Percentiles rank a stretch among this genome's conserved stretches.
phyloP scores from a whole-genome alignment of 1,140 invertebrate species.

The Leptonema lineaticorne region DNA sequence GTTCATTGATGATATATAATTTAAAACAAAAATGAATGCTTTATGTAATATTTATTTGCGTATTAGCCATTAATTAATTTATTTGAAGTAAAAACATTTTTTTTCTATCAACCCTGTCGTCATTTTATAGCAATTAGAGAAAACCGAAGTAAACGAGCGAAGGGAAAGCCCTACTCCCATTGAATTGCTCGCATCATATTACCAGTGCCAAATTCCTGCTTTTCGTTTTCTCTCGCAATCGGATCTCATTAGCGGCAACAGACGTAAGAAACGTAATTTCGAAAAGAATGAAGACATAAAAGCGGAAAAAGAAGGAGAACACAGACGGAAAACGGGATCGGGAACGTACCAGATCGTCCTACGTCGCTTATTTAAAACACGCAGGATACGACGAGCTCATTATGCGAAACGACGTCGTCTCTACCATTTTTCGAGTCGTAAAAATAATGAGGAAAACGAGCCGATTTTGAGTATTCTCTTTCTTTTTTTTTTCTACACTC shows the following conservation, averaged over 20 bases:
- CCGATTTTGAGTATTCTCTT: not conserved
- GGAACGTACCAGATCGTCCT: not conserved
- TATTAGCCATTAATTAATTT: no score
- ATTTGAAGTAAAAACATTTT: no score
- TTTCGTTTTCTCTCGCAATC: constrained; percentile 6
- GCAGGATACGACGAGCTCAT: not conserved
- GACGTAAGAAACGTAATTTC: constrained; percentile 30
- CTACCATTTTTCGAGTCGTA: not conserved
- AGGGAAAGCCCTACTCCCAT: not conserved
- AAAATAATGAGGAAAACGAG: not conserved
- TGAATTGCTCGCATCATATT: not conserved
- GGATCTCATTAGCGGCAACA: constrained; percentile 33
- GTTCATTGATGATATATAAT: no score
- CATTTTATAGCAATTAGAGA: constrained; percentile 10
- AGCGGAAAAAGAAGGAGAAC: not conserved
- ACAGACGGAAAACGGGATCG: not conserved
- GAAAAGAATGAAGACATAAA: constrained; percentile 1
- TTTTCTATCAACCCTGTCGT: not conserved
- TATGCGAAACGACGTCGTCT: not conserved
- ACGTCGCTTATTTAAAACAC: constrained; percentile 20
- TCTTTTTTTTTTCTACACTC: no score
- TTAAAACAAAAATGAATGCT: no score
- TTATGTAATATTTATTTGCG: no score
- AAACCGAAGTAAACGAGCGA: not conserved
- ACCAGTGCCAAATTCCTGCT: not conserved